Evolutionary conservation across 1,140 invertebrate genomes (phyloP).

Genomic region (Portunus trituberculatus): DNA sequence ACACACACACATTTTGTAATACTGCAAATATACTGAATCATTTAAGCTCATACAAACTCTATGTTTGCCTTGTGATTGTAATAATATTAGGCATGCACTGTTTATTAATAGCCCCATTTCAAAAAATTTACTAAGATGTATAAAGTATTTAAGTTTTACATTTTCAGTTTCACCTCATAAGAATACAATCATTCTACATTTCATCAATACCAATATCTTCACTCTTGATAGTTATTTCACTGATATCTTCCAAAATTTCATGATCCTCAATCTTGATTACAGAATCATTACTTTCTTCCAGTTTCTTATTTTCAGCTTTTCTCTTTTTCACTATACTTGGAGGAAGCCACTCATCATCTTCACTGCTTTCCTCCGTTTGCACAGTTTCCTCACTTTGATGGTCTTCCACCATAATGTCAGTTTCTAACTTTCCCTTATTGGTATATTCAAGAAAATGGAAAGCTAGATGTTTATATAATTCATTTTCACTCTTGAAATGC

Average conservation of each 20-base stretch:
- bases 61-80: too few species aligned
- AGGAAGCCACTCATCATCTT: conserved; percentile 56
- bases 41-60: too few species aligned
- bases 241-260: not conserved
- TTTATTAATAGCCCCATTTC: too few species aligned
- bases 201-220: not conserved
- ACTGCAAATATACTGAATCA: too few species aligned
- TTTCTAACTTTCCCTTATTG: not conserved
- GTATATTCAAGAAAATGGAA: conserved; percentile 43
- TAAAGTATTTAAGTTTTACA: too few species aligned
- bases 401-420: not conserved
- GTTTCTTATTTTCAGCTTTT: not conserved
- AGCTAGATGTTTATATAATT: conserved; percentile 41
- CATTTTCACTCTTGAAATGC: conserved; percentile 26
- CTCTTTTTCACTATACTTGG: not conserved
- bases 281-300: not conserved
- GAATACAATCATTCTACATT: not conserved
- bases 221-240: not conserved
- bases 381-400: not conserved
- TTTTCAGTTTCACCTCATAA: too few species aligned
- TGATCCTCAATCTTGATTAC: not conserved
- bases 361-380: not conserved
- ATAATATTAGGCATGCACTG: too few species aligned
- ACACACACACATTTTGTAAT: too few species aligned
- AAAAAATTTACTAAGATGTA: too few species aligned